Evolutionary conservation across 2,888 invertebrate genomes (phyloP).

Genomic region (Scelioninae gen. 2): DNA sequence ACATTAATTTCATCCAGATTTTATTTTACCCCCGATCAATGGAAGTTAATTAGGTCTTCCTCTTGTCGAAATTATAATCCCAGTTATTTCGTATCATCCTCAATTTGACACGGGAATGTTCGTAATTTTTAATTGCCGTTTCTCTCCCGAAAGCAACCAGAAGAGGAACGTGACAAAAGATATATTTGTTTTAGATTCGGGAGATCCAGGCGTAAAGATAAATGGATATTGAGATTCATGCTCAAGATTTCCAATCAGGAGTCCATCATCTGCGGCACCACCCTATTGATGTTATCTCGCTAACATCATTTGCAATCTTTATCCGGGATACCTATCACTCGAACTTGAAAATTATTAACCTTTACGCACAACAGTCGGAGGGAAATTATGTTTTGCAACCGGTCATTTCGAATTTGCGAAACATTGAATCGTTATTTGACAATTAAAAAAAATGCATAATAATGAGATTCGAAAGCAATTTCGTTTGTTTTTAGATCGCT

Average conservation of each 20-base stretch:
- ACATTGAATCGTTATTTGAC: slow-evolving; percentile 6
- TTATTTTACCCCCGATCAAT: too few relatives aligned
- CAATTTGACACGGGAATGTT: too few relatives aligned
- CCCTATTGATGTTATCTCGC: slow-evolving; percentile 42
- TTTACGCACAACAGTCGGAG: slow-evolving; percentile 19
- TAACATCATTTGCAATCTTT: slow-evolving; percentile 40
- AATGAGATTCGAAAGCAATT: slow-evolving; percentile 14
- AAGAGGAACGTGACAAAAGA: slow-evolving; percentile 1
- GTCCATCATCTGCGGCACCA: slow-evolving; percentile 42
- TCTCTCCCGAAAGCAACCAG: background rate
- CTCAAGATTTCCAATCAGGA: slow-evolving; percentile 43
- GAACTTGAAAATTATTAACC: slow-evolving; percentile 26
- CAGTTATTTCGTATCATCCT: too few relatives aligned
- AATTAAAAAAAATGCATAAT: slow-evolving; percentile 17
- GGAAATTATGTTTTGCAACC: slow-evolving; percentile 23
- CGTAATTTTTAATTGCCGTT: too few relatives aligned
- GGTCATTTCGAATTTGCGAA: slow-evolving; percentile 14
- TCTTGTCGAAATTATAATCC: too few relatives aligned
- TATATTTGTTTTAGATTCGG: slow-evolving; percentile 17
- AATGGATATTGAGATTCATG: slow-evolving; percentile 41
- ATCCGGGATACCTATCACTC: slow-evolving; percentile 10
- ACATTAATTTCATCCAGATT: too few relatives aligned
- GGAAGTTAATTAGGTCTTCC: too few relatives aligned
- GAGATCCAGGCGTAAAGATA: slow-evolving; percentile 39
- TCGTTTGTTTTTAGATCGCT: slow-evolving; percentile 1